A percentile compares a stretch with the other conserved stretches of the same genome.
phyloP scores from a whole-genome alignment of 1,140 invertebrate genomes.

The Lepidurus arcticus region DNA sequence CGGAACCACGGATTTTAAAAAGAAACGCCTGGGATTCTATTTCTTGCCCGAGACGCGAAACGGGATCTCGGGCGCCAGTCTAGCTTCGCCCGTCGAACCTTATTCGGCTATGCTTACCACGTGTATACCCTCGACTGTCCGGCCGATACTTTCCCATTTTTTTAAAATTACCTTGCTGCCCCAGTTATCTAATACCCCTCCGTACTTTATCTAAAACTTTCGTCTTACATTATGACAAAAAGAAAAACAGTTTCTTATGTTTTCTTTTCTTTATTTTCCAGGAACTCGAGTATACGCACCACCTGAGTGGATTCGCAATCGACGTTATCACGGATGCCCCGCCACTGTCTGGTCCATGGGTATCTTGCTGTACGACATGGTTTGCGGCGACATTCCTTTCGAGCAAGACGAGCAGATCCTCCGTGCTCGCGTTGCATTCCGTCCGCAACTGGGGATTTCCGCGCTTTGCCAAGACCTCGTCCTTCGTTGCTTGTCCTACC shows the following conservation, averaged over 20 bases:
- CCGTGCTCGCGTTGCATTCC: conserved; percentile 49
- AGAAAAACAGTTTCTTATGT: not conserved
- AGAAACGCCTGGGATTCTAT: not conserved
- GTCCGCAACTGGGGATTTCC: conserved; percentile 42
- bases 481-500: conserved; percentile 51
- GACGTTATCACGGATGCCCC: conserved; percentile 54
- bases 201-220: not conserved
- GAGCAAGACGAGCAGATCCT: conserved; percentile 61
- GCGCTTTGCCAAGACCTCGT: conserved; percentile 49
- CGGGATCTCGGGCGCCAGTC: not conserved
- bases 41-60: not conserved
- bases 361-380: conserved; percentile 63
- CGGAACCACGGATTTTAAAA: not conserved
- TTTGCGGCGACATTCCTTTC: conserved; percentile 66
- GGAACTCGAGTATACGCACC: conserved; percentile 63
- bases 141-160: not conserved
- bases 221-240: not conserved
- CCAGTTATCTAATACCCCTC: not conserved
- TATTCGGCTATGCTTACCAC: not conserved
- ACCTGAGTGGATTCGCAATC: conserved; percentile 60
- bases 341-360: conserved; percentile 65
- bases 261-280: conserved; percentile 46
- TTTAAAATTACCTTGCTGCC: not conserved
- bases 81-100: not conserved
- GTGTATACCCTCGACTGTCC: not conserved